These are phyloP conservation scores for Oreotragus oreotragus DNA, from an alignment of 2,113 vertebrate genomes.

Conservation along the genomic window DNA sequence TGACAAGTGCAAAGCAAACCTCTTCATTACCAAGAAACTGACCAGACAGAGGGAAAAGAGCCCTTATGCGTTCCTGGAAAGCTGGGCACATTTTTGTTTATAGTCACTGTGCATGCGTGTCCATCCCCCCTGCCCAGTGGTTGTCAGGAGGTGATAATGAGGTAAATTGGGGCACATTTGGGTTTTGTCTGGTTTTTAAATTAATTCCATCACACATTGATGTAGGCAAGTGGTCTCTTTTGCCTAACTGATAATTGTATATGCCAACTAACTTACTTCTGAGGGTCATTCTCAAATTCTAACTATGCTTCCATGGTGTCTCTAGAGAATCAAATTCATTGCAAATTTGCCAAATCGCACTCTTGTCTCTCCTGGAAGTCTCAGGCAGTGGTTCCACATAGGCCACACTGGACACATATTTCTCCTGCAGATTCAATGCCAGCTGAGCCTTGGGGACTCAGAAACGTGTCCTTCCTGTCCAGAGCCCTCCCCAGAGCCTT, in stretches of 20 bases:
- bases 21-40: background rate
- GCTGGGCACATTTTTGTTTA: background rate
- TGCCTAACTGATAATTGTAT: background rate
- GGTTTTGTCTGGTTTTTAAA: background rate
- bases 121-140: background rate
- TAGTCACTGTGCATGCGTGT: background rate
- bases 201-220: background rate
- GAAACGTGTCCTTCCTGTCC: accelerated
- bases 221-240: background rate
- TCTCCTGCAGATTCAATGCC: accelerated
- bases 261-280: background rate
- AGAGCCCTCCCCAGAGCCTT: background rate
- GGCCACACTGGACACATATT: background rate
- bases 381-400: accelerated
- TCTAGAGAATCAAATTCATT: background rate
- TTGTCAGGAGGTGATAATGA: background rate
- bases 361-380: background rate
- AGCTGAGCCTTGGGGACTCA: background rate
- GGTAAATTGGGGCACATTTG: background rate
- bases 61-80: accelerated
- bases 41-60: accelerated
- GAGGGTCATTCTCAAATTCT: background rate
- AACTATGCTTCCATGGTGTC: accelerated
- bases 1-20: background rate
- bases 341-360: accelerated